Evolutionary conservation across 2,113 vertebrate genomes (phyloP).

Genomic region (Poicephalus gulielmi): DNA sequence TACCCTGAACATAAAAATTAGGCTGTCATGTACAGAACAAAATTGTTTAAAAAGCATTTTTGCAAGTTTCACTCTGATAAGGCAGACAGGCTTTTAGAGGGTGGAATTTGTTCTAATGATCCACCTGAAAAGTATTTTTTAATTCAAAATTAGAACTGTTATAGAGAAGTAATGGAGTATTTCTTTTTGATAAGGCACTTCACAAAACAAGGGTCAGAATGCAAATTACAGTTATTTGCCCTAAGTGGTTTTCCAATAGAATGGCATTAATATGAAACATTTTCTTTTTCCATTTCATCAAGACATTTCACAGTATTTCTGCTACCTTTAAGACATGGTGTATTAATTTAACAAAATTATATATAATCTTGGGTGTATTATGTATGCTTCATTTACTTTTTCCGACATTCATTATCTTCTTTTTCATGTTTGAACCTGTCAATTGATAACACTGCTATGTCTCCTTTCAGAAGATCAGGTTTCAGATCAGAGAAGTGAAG

Average conservation of each 20-base stretch:
- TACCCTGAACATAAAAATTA: constrained; percentile 36
- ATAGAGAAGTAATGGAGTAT: constrained; percentile 58
- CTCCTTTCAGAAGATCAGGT: constrained; percentile 13
- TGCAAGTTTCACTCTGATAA: constrained; percentile 10
- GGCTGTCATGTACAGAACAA: constrained; percentile 21
- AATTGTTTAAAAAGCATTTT: constrained; percentile 44
- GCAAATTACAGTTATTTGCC: constrained; percentile 73
- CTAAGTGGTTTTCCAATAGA: constrained; percentile 71
- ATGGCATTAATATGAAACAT: constrained; percentile 66
- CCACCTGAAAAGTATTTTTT: constrained; percentile 56
- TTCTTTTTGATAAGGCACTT: constrained; percentile 68
- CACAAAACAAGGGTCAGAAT: constrained; percentile 62
- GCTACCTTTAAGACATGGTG: constrained; percentile 35
- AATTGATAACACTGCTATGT: constrained; percentile 11
- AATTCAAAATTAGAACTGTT: constrained; percentile 68
- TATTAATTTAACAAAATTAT: constrained; percentile 68
- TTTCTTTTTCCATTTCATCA: constrained; percentile 64
- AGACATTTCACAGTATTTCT: constrained; percentile 58
- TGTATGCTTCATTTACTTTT: constrained; percentile 45
- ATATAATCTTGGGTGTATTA: constrained; percentile 55
- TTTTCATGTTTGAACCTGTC: constrained; percentile 46
- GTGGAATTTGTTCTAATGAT: constrained; percentile 32
- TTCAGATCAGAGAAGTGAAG: constrained; percentile 31
- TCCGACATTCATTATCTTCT: constrained; percentile 8
- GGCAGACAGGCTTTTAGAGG: constrained; percentile 27